Base-by-base conservation (phyloP, 2,113 vertebrate genomes). In the Amphilophus citrinellus region DNA sequence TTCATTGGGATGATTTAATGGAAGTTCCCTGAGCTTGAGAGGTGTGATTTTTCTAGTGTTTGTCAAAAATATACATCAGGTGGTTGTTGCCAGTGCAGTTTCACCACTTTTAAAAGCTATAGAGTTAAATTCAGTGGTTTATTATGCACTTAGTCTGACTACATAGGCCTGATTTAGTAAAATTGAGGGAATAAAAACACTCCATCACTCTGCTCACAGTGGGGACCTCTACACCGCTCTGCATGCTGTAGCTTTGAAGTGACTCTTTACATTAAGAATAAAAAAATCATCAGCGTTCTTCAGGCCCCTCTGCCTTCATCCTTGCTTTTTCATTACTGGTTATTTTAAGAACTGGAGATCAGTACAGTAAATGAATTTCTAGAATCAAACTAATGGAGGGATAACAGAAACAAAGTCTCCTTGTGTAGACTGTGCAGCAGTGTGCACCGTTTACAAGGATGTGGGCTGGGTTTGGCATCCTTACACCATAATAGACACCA, bases 1-100 rank as follows among this genome's bases (percentile, higher is more conserved):
- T 82, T 90, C 17, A 73, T n/a, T 73, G 60, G 80, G 85, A 89
- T 71, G 35, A 85, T 87, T 83, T 61, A 15, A 91, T 93, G 88
- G 76, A 93, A 92, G 77, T 81, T 89, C 83, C 30, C 44, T 90
- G 81, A 84, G 75, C 50, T 76, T 77, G 50, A 58, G 82, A 77
- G 59, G 59, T 81, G 71, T 14, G 76, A 66, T 83, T 82, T 18
- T 60, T 61, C 39, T 82, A 59, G 11, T n/a, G 9, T 82, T 20
- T 84, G 14, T 88, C 77, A 85, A 84, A 83, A 59, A 47, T 84
- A 57, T 53, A 22, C 66, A 44, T 60, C 10, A 63, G 11, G 2
- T 78, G 58, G 17, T 62, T 6, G 9, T 35, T 75, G 5, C 77
- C 35, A 39, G 14, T n/a, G 7, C 44, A 63, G 18, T 75, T 80